Conservation (phyloP, 2,797 vertebrate genomes). For the Dallia pectoralis region DNA sequence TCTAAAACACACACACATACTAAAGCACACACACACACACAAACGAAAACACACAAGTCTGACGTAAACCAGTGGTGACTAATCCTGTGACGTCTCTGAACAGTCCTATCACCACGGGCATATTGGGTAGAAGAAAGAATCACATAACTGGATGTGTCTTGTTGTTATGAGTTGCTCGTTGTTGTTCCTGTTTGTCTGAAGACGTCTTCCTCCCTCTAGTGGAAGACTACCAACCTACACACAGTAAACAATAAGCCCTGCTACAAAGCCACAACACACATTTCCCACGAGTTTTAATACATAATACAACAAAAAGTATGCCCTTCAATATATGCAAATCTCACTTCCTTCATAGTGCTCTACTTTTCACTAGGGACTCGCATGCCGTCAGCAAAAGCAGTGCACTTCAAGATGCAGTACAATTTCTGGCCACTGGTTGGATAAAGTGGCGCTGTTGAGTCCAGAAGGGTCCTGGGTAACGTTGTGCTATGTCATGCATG, state of each 20-base stretch:
- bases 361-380: too few species aligned
- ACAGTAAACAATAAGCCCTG: neutral
- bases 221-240: constrained; percentile 22
- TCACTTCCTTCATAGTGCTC: too few species aligned
- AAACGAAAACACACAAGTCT: constrained; percentile 11
- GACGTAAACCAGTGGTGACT: constrained; percentile 57
- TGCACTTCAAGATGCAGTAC: too few species aligned
- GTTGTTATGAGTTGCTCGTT: neutral
- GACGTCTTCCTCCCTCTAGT: constrained; percentile 66
- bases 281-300: neutral
- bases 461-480: too few species aligned
- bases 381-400: too few species aligned
- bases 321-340: too few species aligned
- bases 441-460: too few species aligned
- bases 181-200: constrained; percentile 29
- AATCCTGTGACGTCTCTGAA: constrained; percentile 34
- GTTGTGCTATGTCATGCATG: too few species aligned
- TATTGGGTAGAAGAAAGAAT: constrained; percentile 20
- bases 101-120: constrained; percentile 9
- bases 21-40: constrained; percentile 44
- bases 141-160: neutral
- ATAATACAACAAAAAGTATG: neutral
- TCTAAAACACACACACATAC: neutral
- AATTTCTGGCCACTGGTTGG: too few species aligned
- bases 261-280: neutral